Conservation (phyloP, 2,888 invertebrate genomes). For the Caenorhabditis imperialis region DNA sequence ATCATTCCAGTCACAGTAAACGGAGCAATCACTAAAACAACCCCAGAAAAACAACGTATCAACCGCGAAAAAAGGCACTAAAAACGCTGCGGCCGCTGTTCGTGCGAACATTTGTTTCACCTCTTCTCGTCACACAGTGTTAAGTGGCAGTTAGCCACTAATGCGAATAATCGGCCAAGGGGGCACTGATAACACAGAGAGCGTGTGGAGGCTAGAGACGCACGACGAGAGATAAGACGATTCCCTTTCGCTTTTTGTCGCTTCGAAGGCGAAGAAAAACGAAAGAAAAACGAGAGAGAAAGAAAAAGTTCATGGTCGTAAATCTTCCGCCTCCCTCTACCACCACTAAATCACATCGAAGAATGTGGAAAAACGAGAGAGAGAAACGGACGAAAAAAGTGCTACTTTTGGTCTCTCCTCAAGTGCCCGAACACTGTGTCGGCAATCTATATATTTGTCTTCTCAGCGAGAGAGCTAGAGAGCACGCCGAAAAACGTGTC, state of each 20-base stretch:
- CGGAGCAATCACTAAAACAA: too few relatives aligned
- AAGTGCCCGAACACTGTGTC: too few relatives aligned
- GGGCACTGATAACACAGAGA: constrained; percentile 33
- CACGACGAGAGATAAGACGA: constrained; percentile 2
- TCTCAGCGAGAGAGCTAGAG: too few relatives aligned
- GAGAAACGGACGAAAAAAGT: constrained; percentile 37
- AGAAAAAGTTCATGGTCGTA: constrained; percentile 49
- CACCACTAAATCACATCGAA: neutral
- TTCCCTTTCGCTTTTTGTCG: constrained; percentile 7
- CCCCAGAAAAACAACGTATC: too few relatives aligned
- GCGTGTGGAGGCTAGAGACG: constrained; percentile 1
- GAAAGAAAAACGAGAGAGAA: too few relatives aligned
- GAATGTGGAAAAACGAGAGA: constrained; percentile 20
- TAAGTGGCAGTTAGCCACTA: constrained; percentile 34
- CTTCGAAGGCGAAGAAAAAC: constrained; percentile 4
- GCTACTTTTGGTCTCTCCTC: too few relatives aligned
- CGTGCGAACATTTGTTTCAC: neutral
- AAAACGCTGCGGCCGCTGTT: constrained; percentile 14
- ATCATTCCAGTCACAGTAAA: too few relatives aligned
- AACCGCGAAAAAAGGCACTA: too few relatives aligned
- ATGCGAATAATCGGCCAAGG: constrained; percentile 29
- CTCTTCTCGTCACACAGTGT: constrained; percentile 1
- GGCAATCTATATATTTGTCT: too few relatives aligned
- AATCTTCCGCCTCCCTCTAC: constrained; percentile 19
- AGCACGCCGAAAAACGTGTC: constrained; percentile 39